phyloP scores from a whole-genome alignment of 2,888 invertebrate genomes.

The Didymodactylos carnosus region DNA sequence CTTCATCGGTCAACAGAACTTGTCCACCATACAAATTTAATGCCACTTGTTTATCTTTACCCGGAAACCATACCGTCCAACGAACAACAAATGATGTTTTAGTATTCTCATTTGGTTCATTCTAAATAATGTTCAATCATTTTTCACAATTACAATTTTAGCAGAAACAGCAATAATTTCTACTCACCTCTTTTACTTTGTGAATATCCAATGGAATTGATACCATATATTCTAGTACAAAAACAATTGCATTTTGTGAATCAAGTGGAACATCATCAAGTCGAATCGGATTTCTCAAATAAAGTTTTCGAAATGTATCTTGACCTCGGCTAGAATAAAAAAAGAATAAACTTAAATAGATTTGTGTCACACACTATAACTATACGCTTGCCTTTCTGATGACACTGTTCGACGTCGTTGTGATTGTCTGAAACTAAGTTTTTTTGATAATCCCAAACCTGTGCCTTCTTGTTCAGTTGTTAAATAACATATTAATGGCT shows the following conservation, averaged over 20 bases:
- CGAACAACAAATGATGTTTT: constrained; percentile 21
- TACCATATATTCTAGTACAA: constrained; percentile 29
- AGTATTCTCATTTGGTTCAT: background rate
- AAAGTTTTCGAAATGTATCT: background rate
- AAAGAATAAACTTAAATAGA: background rate
- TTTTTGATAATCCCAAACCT: constrained; percentile 1
- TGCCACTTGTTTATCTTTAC: background rate
- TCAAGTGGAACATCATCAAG: background rate
- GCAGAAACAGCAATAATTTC: too few species aligned
- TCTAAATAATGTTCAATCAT: background rate
- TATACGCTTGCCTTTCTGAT: background rate
- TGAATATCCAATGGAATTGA: too few species aligned
- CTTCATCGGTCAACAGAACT: background rate
- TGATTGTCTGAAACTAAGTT: background rate
- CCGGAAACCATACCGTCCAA: constrained; percentile 36
- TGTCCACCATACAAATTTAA: background rate
- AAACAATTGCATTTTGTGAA: constrained; percentile 22
- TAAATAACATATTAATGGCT: constrained; percentile 33
- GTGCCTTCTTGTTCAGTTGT: constrained; percentile 17
- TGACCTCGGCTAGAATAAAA: too few species aligned
- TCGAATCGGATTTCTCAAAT: background rate
- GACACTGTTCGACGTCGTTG: background rate
- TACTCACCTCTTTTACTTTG: too few species aligned
- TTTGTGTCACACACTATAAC: background rate
- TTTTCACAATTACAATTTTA: too few species aligned